Evolutionary conservation across 1,140 invertebrate genomes (phyloP).

Genomic region (Diachasma alloeum): DNA sequence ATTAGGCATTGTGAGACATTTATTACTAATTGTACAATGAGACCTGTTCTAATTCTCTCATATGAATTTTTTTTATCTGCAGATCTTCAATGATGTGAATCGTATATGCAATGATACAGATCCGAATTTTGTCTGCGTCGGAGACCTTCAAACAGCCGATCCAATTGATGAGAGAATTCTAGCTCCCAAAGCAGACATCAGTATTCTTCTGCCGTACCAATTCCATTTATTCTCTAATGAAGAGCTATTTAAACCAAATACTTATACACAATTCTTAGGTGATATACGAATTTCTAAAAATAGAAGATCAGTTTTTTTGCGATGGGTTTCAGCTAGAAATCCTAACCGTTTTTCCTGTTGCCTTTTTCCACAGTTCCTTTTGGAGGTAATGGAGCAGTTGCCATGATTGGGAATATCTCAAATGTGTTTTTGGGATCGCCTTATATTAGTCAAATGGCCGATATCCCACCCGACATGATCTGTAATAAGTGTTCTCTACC

Average conservation of each 20-base stretch:
- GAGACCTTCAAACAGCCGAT: constrained; percentile 1
- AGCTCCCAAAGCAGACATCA: neutral
- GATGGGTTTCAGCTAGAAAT: neutral
- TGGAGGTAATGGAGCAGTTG: neutral
- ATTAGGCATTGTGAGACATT: constrained; percentile 6
- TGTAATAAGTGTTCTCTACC: neutral
- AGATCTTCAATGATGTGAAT: constrained; percentile 16
- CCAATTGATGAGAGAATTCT: constrained; percentile 1
- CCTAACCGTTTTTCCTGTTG: too few species aligned
- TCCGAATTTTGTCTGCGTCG: neutral
- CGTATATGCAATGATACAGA: constrained; percentile 8
- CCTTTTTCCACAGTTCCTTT: neutral
- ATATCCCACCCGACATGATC: neutral
- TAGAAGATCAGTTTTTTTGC: neutral
- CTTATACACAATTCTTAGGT: constrained; percentile 16
- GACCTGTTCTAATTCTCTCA: neutral
- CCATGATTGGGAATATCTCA: constrained; percentile 1
- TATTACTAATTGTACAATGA: neutral
- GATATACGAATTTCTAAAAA: neutral
- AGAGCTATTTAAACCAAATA: constrained; percentile 4
- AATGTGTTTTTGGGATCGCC: constrained; percentile 10
- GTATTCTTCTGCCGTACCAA: neutral
- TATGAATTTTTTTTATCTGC: neutral
- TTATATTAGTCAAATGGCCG: constrained; percentile 10
- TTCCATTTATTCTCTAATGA: neutral